Base-by-base conservation (phyloP, 1,140 invertebrate species). In the Lasioglossum albipes region DNA sequence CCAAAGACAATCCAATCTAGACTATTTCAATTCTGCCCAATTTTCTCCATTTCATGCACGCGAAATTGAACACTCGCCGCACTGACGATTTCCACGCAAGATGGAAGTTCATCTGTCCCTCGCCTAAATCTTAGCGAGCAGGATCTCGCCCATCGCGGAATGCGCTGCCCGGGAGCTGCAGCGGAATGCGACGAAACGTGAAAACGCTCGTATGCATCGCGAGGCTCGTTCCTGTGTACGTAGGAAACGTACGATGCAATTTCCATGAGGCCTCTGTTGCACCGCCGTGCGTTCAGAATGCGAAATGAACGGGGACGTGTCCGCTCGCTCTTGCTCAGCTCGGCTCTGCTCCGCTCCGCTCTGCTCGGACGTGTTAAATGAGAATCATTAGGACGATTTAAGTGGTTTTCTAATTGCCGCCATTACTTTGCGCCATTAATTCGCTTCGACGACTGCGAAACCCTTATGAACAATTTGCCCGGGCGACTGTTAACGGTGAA, bases 371-470 rank as follows among this genome's bases (percentile, higher is more conserved):
- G 77, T 57, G 71, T 79, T 79, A 74, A 73, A 79, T 59, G 78
- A 36, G 71, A 75, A 67, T 78, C 78, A 79, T 79, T 79, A 79
- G 45, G 27, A 2, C 22, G 64, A 65, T 27, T 49, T 79, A 75
- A 79, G 71, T 67, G 78, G 71, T 74, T 79, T 75, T 75, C 71
- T 79, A 79, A 75, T 74, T 75, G 62, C 52, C 52, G 52, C 20
- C 77, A 74, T 79, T 79, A 73, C 65, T 75, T 66, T 45, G 52
- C 31, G 45, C 57, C 31, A 27, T 52, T 41, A 71, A 59, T 62
- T 78, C n/a, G 52, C 67, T 64, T 72, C 76, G 69, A 42, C 67
- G 42, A 69, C 22, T 69, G 42, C 20, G 67, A 49, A 69, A 49
- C 49, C 13, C 42, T 69, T 69, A 69, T 69, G 67, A 69, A 69